Percentiles rank a stretch among this genome's conserved stretches.
Evolutionary conservation across 1,140 invertebrate genomes (phyloP).

Genomic region (Oncopodura yosiiana): DNA sequence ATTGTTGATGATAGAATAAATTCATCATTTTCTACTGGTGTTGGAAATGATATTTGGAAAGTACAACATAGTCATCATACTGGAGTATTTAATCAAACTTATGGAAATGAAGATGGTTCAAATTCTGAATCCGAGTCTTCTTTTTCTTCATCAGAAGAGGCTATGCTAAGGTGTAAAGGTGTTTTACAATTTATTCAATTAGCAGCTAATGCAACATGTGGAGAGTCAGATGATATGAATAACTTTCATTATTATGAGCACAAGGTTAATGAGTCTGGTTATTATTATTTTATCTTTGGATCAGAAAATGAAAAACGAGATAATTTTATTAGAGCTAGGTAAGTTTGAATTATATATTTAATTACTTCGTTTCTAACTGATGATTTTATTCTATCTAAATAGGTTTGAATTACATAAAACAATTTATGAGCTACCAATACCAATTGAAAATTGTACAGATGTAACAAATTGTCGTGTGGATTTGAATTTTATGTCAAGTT

Average conservation of each 20-base stretch:
- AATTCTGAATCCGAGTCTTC: constrained; percentile 69
- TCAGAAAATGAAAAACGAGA: constrained; percentile 60
- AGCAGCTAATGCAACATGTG: constrained; percentile 51
- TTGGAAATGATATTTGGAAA: constrained; percentile 33
- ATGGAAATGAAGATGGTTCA: constrained; percentile 28
- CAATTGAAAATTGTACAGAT: constrained; percentile 26
- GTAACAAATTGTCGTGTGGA: constrained; percentile 53
- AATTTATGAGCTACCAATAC: constrained; percentile 22
- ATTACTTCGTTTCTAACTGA: too few relatives aligned
- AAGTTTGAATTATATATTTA: too few relatives aligned
- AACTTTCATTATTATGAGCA: constrained; percentile 52
- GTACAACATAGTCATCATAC: constrained; percentile 35
- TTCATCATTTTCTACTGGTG: constrained; percentile 40
- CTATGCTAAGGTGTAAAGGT: constrained; percentile 59
- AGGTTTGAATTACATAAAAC: constrained; percentile 27
- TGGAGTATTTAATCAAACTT: constrained; percentile 27
- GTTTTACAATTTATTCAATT: constrained; percentile 60
- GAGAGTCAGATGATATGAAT: constrained; percentile 38
- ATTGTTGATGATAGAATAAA: constrained; percentile 48
- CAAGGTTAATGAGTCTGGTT: constrained; percentile 57
- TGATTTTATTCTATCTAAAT: too few relatives aligned
- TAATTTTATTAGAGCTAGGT: constrained; percentile 22
- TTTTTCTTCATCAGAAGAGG: constrained; percentile 65
- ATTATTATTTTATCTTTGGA: constrained; percentile 72
- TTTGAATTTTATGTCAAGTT: constrained; percentile 54